Evolutionary conservation across 2,113 vertebrate genomes (phyloP).

Genomic region (Seriola dumerili): DNA sequence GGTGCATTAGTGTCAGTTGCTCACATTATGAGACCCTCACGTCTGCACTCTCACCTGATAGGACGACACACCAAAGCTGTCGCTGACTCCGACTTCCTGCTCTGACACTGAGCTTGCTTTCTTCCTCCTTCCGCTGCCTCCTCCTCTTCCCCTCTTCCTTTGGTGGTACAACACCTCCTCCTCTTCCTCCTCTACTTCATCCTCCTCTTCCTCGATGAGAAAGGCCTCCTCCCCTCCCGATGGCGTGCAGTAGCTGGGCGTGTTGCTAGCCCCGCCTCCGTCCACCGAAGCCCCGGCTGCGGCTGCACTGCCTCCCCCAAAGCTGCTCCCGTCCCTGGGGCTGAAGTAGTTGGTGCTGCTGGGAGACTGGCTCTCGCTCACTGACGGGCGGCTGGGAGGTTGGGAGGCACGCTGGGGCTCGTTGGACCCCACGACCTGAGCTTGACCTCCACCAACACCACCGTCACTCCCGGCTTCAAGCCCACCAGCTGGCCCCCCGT

Average conservation of each 20-base stretch:
- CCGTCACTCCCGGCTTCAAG: conserved; percentile 56
- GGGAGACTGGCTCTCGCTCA: conserved; percentile 91
- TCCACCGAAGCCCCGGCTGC: conserved; percentile 59
- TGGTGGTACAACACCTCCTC: conserved; percentile 78
- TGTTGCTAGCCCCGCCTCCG: conserved; percentile 74
- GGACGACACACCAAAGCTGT: conserved; percentile 86
- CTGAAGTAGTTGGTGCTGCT: conserved; percentile 95
- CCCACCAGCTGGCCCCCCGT: neutral
- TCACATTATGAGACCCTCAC: too few relatives aligned
- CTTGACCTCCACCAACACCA: neutral
- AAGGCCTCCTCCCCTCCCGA: conserved; percentile 83
- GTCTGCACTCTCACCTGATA: conserved; percentile 76
- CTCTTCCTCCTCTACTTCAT: conserved; percentile 78
- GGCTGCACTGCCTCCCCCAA: conserved; percentile 65
- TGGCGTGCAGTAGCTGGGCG: conserved; percentile 84
- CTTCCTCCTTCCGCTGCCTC: conserved; percentile 75
- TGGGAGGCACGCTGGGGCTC: conserved; percentile 68
- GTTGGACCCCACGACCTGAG: conserved; percentile 35
- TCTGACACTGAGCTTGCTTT: conserved; percentile 79
- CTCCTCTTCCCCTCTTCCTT: conserved; percentile 77
- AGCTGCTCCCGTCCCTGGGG: conserved; percentile 84
- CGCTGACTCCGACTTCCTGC: conserved; percentile 87
- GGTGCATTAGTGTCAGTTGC: too few relatives aligned
- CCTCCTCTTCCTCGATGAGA: conserved; percentile 80
- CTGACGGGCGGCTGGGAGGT: conserved; percentile 78